A percentile compares a stretch with the other conserved stretches of the same genome.
Conservation (phyloP, 2,113 vertebrate species). For the Atlantisia rogersi region DNA sequence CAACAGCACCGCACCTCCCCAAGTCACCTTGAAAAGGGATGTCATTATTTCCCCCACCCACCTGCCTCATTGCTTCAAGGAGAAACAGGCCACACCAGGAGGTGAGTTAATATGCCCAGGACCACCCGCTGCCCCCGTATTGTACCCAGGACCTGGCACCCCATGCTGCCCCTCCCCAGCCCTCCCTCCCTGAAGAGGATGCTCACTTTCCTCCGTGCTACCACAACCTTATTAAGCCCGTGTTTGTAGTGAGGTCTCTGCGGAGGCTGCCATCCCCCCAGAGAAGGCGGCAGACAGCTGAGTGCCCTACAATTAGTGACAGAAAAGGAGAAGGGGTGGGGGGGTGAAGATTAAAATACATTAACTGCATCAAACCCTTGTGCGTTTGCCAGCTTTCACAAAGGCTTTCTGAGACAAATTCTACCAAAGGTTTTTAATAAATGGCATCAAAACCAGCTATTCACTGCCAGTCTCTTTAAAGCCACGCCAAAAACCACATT, state of each 20-base stretch:
- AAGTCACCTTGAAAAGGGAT: neutral
- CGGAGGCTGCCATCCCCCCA: neutral
- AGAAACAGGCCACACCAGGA: neutral
- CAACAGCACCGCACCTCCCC: neutral
- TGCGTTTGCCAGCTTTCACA: constrained; percentile 78
- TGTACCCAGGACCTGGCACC: neutral
- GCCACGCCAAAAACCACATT: constrained; percentile 75
- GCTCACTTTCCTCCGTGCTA: neutral
- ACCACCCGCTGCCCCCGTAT: fast-evolving
- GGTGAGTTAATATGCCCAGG: neutral
- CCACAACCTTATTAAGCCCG: constrained; percentile 3
- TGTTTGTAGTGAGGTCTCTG: constrained; percentile 15
- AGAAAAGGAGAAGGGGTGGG: constrained; percentile 33
- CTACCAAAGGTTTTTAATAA: constrained; percentile 77
- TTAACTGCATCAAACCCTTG: constrained; percentile 74
- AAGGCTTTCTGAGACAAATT: constrained; percentile 78
- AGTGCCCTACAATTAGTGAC: constrained; percentile 55
- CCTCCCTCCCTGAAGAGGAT: neutral
- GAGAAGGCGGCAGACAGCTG: constrained; percentile 39
- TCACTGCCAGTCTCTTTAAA: constrained; percentile 80
- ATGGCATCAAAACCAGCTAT: constrained; percentile 78
- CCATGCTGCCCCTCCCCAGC: fast-evolving
- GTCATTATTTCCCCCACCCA: neutral
- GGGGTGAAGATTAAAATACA: constrained; percentile 63
- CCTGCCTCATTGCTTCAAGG: neutral